These are phyloP conservation scores for Halcyon malimbica DNA, from an alignment of 2,113 vertebrate genomes.

Conservation along the genomic window DNA sequence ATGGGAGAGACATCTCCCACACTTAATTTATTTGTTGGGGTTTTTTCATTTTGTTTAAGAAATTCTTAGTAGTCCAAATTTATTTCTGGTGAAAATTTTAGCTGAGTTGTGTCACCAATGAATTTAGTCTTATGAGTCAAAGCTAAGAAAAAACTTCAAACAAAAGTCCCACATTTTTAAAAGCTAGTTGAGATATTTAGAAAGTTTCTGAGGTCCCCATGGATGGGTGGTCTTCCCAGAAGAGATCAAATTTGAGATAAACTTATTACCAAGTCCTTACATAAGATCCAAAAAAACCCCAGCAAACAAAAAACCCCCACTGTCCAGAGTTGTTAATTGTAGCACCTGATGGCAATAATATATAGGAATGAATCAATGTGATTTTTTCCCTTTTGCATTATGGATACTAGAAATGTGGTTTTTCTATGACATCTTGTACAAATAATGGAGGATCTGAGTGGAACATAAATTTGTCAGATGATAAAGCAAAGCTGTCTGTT, in stretches of 20 bases:
- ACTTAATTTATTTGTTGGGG: not conserved
- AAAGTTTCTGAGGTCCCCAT: not conserved
- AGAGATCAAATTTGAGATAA: not conserved
- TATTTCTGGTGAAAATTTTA: not conserved
- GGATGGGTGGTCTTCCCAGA: not conserved
- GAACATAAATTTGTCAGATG: not conserved
- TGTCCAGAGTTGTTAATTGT: not conserved
- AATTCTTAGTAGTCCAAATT: not conserved
- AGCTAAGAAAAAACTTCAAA: not conserved
- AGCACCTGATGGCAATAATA: constrained; percentile 18
- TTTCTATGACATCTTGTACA: not conserved
- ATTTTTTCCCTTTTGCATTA: not conserved
- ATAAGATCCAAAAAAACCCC: not conserved
- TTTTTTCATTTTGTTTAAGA: not conserved
- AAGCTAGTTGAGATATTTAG: not conserved
- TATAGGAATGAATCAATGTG: not conserved
- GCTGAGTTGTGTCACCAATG: not conserved
- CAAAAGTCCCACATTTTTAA: not conserved
- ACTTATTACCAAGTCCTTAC: not conserved
- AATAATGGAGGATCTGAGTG: not conserved
- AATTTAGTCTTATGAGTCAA: not conserved
- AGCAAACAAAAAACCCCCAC: not conserved
- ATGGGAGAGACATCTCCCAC: not conserved
- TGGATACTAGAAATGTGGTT: not conserved
- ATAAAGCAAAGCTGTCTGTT: not conserved